Percentiles rank a stretch among this genome's conserved stretches.
phyloP scores from a whole-genome alignment of 2,888 invertebrate genomes.

The Tridacna crocea region DNA sequence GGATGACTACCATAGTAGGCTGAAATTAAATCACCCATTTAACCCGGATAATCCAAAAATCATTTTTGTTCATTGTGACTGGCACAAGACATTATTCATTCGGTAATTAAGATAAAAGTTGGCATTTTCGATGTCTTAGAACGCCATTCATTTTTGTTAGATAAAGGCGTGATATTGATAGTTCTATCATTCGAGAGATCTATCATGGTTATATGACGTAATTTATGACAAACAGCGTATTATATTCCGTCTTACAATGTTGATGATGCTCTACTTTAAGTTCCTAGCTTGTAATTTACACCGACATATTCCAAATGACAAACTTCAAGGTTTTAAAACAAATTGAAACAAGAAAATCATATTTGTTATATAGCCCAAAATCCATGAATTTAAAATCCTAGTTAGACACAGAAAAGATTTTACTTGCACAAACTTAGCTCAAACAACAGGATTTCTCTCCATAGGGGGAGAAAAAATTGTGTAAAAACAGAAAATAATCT shows the following conservation, averaged over 20 bases:
- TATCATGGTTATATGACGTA: constrained; percentile 26
- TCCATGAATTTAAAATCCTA: too few species aligned
- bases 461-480: too few species aligned
- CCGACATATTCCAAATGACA: not conserved
- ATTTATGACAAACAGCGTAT: constrained; percentile 17
- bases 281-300: not conserved
- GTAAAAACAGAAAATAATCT: too few species aligned
- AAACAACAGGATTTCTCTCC: too few species aligned
- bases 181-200: constrained; percentile 24
- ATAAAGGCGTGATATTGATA: constrained; percentile 28
- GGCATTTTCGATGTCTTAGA: constrained; percentile 32
- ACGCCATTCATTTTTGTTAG: constrained; percentile 27
- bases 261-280: not conserved
- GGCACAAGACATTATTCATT: constrained; percentile 58
- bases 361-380: too few species aligned
- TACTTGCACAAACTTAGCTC: too few species aligned
- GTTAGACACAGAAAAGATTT: too few species aligned
- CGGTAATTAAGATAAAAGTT: constrained; percentile 60
- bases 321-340: too few species aligned
- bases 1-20: constrained; percentile 19
- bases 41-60: constrained; percentile 50
- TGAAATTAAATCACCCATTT: constrained; percentile 45
- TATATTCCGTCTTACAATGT: not conserved
- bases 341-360: too few species aligned
- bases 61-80: constrained; percentile 63